Evolutionary conservation across 2,888 invertebrate species (phyloP).

Genomic region (Acanthopleura granulata): DNA sequence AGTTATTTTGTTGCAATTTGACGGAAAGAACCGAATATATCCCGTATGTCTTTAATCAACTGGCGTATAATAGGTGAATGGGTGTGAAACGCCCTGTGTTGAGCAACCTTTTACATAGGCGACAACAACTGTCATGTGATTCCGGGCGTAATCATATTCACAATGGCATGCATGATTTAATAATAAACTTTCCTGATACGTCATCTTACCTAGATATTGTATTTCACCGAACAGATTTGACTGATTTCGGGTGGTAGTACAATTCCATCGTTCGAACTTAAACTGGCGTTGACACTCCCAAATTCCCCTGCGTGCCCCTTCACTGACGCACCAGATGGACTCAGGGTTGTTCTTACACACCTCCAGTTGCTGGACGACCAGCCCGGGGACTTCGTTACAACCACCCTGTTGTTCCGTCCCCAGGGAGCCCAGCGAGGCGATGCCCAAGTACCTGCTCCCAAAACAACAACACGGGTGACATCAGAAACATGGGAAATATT

Average conservation of each 20-base stretch:
- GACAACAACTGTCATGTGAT: too few species aligned
- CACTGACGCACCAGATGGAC: constrained; percentile 72
- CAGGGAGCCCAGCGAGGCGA: constrained; percentile 45
- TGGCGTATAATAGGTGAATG: too few species aligned
- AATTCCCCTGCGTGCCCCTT: constrained; percentile 73
- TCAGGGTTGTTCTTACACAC: constrained; percentile 72
- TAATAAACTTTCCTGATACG: too few species aligned
- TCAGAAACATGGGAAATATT: not conserved
- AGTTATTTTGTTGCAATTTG: too few species aligned
- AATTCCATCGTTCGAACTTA: constrained; percentile 75
- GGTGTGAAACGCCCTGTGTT: too few species aligned
- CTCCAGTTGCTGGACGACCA: constrained; percentile 68
- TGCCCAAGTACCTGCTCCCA: constrained; percentile 54
- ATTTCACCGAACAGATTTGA: constrained; percentile 72
- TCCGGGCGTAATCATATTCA: too few species aligned
- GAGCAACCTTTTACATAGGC: too few species aligned
- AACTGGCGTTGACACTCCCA: constrained; percentile 75
- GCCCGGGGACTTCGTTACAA: constrained; percentile 54
- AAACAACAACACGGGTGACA: not conserved
- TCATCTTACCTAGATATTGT: constrained; percentile 71
- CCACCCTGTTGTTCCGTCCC: constrained; percentile 40
- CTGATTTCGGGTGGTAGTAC: constrained; percentile 67
- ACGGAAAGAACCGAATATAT: too few species aligned
- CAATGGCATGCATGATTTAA: too few species aligned
- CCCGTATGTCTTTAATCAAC: too few species aligned